These are phyloP conservation scores for Olivierus martensii DNA, from an alignment of 1,140 invertebrate species.

Conservation along the genomic window DNA sequence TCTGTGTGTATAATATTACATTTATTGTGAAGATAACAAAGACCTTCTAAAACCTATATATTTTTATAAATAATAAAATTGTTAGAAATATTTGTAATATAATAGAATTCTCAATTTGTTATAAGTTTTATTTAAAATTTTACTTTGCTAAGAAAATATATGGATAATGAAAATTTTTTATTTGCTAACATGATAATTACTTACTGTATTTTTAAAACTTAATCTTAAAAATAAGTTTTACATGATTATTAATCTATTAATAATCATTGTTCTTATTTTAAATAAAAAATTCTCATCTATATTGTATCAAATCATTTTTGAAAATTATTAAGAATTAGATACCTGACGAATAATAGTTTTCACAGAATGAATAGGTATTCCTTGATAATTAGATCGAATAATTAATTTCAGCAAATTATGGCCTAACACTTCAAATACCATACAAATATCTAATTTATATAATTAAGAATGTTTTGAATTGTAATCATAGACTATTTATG, in stretches of 20 bases:
- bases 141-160: background rate
- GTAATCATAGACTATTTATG: background rate
- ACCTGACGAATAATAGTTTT: constrained; percentile 90
- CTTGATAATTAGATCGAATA: constrained; percentile 91
- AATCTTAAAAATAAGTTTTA: no score
- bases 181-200: no score
- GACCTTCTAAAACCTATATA: constrained; percentile 63
- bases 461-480: background rate
- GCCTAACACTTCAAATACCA: constrained; percentile 98
- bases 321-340: constrained; percentile 4
- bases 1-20: constrained; percentile 98
- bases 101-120: background rate
- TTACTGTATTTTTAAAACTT: no score
- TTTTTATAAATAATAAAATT: background rate
- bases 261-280: no score
- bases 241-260: no score
- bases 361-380: constrained; percentile 87
- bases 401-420: constrained; percentile 95
- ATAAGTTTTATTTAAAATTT: background rate
- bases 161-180: no score
- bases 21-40: constrained; percentile 93
- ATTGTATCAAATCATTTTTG: no score
- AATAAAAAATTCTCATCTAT: no score
- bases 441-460: constrained; percentile 54
- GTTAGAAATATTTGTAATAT: background rate